A percentile compares a stretch with the other conserved stretches of the same genome.
Conservation (phyloP, 2,797 vertebrate species). For the Fratercula arctica region DNA sequence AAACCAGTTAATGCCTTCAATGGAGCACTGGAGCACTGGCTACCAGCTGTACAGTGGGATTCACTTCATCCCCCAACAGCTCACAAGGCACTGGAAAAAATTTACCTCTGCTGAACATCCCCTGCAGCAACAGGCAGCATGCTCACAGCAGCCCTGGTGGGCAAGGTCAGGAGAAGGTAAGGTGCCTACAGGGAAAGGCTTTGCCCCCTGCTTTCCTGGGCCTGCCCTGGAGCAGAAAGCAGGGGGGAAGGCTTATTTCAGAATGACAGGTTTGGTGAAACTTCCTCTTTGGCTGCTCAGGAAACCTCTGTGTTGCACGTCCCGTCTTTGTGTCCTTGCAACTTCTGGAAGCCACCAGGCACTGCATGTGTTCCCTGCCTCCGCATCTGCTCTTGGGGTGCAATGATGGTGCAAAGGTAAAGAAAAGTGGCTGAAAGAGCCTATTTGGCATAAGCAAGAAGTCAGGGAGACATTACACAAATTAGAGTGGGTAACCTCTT, state of each 20-base stretch:
- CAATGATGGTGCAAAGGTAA: neutral
- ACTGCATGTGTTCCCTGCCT: neutral
- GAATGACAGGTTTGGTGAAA: neutral
- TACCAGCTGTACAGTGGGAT: neutral
- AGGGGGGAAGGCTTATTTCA: neutral
- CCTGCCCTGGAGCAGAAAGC: neutral
- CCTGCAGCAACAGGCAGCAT: neutral
- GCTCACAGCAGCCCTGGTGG: neutral
- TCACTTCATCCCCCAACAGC: neutral
- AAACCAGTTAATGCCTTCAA: neutral
- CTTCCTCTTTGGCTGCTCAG: neutral
- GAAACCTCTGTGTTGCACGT: neutral
- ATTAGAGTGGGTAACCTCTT: neutral
- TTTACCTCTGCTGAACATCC: neutral
- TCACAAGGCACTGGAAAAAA: neutral
- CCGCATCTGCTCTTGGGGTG: neutral
- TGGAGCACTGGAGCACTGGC: neutral
- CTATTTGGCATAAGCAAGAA: neutral
- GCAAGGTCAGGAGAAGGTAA: neutral
- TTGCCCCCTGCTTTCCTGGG: neutral
- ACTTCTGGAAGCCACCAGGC: neutral
- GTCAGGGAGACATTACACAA: rapidly evolving
- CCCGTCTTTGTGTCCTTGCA: rapidly evolving
- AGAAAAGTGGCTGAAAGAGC: neutral
- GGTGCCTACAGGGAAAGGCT: neutral